Evolutionary conservation across 37 sponge, comb jelly and placozoan species (phyloP), one percentile per base, ranked within the genome.

Genomic region (Spongia lamella): DNA sequence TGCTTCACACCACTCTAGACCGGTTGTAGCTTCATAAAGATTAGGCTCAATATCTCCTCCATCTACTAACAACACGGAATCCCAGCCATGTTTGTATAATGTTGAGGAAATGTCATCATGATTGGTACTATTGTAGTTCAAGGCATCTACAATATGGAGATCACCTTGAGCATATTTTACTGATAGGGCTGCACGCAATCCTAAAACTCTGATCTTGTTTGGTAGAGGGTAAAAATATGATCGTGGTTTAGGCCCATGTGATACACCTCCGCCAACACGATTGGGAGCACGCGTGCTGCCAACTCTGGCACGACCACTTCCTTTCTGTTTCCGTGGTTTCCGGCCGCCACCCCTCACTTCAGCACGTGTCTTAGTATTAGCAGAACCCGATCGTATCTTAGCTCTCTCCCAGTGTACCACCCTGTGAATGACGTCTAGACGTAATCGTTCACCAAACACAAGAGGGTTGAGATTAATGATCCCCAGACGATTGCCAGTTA

Each of bases 281-380:
- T 85, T 87, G 1, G 96, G 96, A 3, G 96, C 86, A 32, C 96
- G 79, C 16, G 79, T 81, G 58, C 94, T 89, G 3, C 96, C 96
- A 22, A 92, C 94, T 70, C 96, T 56, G 0, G 96, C 93, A 51
- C 67, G 33, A 26, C 96, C 96, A 15, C 66, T 29, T 3, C 94
- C 94, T 68, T 96, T 96, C 71, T 96, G 96, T 17, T 37, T 71
- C 77, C 87, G 70, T 37, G 94, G 96, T 54, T 96, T 96, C 7
- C 84, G 68, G 1, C 96, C 96, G 16, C 96, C 93, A 22, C 96
- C 96, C 53, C 96, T 77, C 30, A 92, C 94, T 63, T 96, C 96
- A 15, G 72, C 73, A 24, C 96, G 65, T 14, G 63, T 63, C 66
- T 96, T 96, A 35, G 86, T 84, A 33, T 82, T 85, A 7, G 90